Conservation (phyloP, 2,888 invertebrate genomes). For the Drosophila pseudotakahashii region DNA sequence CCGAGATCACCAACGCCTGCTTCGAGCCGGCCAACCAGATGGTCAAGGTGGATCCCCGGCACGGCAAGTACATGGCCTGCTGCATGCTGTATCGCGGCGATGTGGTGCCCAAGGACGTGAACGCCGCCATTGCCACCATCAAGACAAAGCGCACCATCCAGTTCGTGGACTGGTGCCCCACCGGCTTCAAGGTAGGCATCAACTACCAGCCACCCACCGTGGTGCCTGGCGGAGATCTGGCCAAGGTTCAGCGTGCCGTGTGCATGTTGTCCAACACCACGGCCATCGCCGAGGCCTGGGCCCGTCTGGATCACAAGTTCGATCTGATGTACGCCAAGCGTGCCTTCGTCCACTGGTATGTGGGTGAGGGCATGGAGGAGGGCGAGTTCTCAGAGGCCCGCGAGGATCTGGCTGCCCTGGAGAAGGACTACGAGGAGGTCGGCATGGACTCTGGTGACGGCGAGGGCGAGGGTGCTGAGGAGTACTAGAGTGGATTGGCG, state of each 20-base stretch:
- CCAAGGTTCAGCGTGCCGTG: conserved; percentile 90
- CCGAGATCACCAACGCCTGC: conserved; percentile 12
- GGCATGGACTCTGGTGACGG: conserved; percentile 90
- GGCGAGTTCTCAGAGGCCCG: conserved; percentile 94
- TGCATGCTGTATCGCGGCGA: conserved; percentile 10
- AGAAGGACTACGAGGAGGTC: conserved; percentile 92
- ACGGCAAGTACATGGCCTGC: conserved; percentile 14
- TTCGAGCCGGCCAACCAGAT: conserved; percentile 10
- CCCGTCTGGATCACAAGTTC: conserved; percentile 86
- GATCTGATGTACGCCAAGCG: conserved; percentile 98
- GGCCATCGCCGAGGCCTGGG: conserved; percentile 8
- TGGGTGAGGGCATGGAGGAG: conserved; percentile 94
- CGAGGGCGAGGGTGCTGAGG: conserved; percentile 88
- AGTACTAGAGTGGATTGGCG: conserved; percentile 85
- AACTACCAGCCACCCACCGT: conserved; percentile 96
- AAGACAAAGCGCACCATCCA: conserved; percentile 9
- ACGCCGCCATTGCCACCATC: conserved; percentile 8
- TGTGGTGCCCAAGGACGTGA: conserved; percentile 10
- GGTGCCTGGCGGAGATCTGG: conserved; percentile 95
- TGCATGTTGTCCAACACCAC: conserved; percentile 10
- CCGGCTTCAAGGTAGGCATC: conserved; percentile 92
- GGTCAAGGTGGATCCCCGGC: conserved; percentile 9
- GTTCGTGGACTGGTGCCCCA: conserved; percentile 84
- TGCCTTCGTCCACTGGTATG: conserved; percentile 97
- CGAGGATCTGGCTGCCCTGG: conserved; percentile 92